Evolutionary conservation across 1,140 invertebrate genomes (phyloP).

Genomic region (Cydia amplana): DNA sequence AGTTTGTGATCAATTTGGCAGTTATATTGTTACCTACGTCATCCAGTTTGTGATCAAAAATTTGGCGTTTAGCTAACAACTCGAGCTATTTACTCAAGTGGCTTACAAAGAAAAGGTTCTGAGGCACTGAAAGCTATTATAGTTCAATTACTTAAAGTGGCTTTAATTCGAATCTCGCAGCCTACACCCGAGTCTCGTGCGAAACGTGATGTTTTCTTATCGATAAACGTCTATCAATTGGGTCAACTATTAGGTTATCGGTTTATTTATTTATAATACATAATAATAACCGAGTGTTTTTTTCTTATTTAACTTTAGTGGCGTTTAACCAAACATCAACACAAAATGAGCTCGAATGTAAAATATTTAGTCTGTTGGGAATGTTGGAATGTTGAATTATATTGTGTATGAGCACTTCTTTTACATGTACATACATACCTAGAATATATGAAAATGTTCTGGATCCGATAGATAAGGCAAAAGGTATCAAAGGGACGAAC

Average conservation of each 20-base stretch:
- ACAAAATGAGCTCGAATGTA: background rate
- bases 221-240: background rate
- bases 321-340: background rate
- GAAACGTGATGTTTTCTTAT: slow-evolving; percentile 17
- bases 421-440: background rate
- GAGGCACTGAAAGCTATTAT: background rate
- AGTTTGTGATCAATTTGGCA: no score
- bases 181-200: background rate
- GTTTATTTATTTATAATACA: background rate
- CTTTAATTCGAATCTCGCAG: background rate
- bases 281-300: background rate
- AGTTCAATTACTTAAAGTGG: slow-evolving; percentile 7
- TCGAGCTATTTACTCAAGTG: background rate
- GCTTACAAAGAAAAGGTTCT: background rate
- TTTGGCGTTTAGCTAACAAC: background rate
- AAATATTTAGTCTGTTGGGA: no score
- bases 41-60: background rate
- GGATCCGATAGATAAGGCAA: background rate
- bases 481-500: slow-evolving; percentile 3
- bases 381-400: no score
- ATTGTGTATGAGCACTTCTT: no score
- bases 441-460: no score
- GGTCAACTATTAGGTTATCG: background rate
- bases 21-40: background rate
- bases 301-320: background rate